Conservation (phyloP, 2,888 invertebrate species). For the Epinotia bilunana region DNA sequence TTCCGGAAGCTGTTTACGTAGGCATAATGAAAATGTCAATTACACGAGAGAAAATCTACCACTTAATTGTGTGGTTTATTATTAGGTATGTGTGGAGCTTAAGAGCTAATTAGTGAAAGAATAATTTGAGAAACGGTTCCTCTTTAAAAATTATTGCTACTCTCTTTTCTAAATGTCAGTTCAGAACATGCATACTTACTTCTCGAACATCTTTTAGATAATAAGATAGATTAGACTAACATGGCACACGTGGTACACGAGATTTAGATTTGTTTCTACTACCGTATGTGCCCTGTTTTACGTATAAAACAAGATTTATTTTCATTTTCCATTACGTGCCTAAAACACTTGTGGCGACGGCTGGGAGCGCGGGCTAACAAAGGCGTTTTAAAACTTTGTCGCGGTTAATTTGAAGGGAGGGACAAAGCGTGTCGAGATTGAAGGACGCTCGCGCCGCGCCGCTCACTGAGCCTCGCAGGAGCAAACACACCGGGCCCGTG, state of each 20-base stretch:
- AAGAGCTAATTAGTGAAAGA: neutral
- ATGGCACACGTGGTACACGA: neutral
- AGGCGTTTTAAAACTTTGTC: constrained; percentile 56
- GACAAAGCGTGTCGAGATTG: constrained; percentile 50
- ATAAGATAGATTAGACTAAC: neutral
- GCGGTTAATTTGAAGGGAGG: constrained; percentile 57
- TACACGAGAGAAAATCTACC: no score
- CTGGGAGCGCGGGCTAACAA: constrained; percentile 51
- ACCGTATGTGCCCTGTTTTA: neutral
- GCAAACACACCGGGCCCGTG: constrained; percentile 47
- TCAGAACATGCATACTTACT: neutral
- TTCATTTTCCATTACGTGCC: constrained; percentile 12
- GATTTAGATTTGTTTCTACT: neutral
- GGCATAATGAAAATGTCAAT: no score
- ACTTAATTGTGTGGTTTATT: no score
- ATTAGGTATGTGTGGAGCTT: neutral
- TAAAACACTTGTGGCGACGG: constrained; percentile 27
- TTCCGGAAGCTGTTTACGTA: neutral
- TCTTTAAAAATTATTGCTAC: neutral
- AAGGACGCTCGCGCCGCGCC: constrained; percentile 47
- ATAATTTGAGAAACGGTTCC: neutral
- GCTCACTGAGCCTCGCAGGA: constrained; percentile 40
- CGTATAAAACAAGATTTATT: neutral
- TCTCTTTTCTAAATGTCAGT: no score
- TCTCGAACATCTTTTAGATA: neutral